Percentiles rank a stretch among this genome's conserved stretches.
Evolutionary conservation across 2,888 invertebrate genomes (phyloP).

Genomic region (Metalampra italica): DNA sequence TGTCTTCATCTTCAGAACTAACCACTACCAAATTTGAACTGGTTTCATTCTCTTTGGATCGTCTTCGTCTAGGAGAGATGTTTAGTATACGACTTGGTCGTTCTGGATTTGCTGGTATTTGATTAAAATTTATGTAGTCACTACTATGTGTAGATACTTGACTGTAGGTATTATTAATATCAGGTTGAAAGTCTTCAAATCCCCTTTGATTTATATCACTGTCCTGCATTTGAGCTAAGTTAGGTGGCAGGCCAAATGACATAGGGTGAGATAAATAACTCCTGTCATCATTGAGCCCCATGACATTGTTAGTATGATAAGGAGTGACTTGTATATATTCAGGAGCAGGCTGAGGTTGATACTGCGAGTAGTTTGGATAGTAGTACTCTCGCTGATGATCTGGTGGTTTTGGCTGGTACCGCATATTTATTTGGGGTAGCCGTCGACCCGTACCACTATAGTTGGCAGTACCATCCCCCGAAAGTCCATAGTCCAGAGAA

Average conservation of each 20-base stretch:
- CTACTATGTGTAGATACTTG: conserved; percentile 17
- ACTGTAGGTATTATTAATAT: conserved; percentile 25
- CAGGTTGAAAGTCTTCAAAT: conserved; percentile 31
- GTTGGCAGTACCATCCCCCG: conserved; percentile 27
- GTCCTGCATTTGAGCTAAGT: conserved; percentile 29
- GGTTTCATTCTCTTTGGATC: conserved; percentile 55
- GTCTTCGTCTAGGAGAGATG: conserved; percentile 62
- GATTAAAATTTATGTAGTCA: conserved; percentile 18
- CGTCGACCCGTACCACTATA: conserved; percentile 21
- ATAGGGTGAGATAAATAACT: conserved; percentile 42
- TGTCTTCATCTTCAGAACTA: conserved; percentile 72
- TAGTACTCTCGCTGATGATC: conserved; percentile 44
- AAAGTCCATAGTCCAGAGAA: conserved; percentile 50
- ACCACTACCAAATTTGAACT: conserved; percentile 62
- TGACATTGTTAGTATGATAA: conserved; percentile 47
- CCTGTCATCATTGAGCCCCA: conserved; percentile 47
- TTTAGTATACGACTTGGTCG: conserved; percentile 67
- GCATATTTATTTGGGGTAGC: conserved; percentile 50
- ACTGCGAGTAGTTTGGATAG: conserved; percentile 43
- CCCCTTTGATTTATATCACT: conserved; percentile 19
- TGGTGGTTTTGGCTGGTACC: conserved; percentile 63
- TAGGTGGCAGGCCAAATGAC: conserved; percentile 37
- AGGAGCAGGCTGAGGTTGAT: no score
- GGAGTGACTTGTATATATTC: conserved; percentile 40
- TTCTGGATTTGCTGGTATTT: conserved; percentile 39